Percentiles rank a stretch among this genome's conserved stretches.
Conservation (phyloP, 2,797 vertebrate species). For the Buphagus erythrorhynchus region DNA sequence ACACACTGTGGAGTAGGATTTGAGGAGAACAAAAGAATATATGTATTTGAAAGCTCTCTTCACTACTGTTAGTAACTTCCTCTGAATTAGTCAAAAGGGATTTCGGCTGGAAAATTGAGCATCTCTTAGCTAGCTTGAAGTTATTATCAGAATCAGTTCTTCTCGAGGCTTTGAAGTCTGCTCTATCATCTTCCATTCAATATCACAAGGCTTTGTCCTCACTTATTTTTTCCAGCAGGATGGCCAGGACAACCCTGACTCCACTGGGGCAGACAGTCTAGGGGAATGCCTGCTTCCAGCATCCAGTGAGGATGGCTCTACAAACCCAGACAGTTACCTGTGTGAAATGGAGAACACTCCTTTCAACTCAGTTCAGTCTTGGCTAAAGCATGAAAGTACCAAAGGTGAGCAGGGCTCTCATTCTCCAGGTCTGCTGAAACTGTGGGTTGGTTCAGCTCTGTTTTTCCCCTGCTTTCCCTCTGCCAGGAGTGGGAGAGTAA, state of each 20-base stretch:
- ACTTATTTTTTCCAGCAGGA: slow-evolving; percentile 43
- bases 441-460: background rate
- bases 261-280: slow-evolving; percentile 29
- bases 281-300: slow-evolving; percentile 72
- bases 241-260: slow-evolving; percentile 57
- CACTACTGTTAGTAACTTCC: background rate
- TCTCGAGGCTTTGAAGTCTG: background rate
- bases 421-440: background rate
- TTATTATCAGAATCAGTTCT: background rate
- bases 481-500: background rate
- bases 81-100: background rate
- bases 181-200: background rate
- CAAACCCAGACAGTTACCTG: slow-evolving; percentile 64
- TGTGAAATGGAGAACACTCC: slow-evolving; percentile 75
- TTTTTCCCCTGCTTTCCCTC: background rate
- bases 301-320: slow-evolving; percentile 42
- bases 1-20: background rate
- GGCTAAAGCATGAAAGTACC: slow-evolving; percentile 75
- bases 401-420: slow-evolving; percentile 65
- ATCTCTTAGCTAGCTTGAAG: background rate
- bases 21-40: background rate
- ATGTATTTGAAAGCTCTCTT: background rate
- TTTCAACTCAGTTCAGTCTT: slow-evolving; percentile 75
- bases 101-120: background rate
- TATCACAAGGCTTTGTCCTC: background rate